Evolutionary conservation across 2,113 vertebrate species (phyloP).

Genomic region (Sardina pilchardus): DNA sequence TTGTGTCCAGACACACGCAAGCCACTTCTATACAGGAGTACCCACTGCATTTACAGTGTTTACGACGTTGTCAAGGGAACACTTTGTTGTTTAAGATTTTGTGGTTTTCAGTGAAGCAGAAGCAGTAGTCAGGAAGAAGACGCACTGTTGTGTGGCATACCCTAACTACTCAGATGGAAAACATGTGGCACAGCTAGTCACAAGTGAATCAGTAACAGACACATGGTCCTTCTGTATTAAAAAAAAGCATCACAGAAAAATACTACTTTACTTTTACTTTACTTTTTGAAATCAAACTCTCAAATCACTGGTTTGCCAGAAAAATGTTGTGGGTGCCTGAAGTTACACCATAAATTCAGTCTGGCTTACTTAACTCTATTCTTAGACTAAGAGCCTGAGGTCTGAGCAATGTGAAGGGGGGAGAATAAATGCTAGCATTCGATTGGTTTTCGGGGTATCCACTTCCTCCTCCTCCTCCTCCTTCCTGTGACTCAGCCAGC

Average conservation of each 20-base stretch:
- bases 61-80: background rate
- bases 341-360: constrained; percentile 49
- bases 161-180: background rate
- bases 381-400: constrained; percentile 29
- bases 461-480: constrained; percentile 44
- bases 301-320: constrained; percentile 55
- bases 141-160: background rate
- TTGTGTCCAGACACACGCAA: constrained; percentile 1
- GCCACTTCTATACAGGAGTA: background rate
- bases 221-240: background rate
- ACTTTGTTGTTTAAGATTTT: background rate
- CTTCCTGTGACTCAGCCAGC: constrained; percentile 53
- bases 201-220: background rate
- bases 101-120: background rate
- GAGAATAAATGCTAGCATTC: constrained; percentile 45
- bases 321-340: constrained; percentile 37
- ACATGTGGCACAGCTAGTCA: background rate
- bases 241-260: background rate
- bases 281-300: background rate
- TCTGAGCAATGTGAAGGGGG: background rate
- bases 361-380: constrained; percentile 32
- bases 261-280: background rate
- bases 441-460: constrained; percentile 48
- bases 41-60: background rate
- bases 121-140: background rate